Conservation (phyloP, 2,888 invertebrate genomes). For the Pedicia rivosa region DNA sequence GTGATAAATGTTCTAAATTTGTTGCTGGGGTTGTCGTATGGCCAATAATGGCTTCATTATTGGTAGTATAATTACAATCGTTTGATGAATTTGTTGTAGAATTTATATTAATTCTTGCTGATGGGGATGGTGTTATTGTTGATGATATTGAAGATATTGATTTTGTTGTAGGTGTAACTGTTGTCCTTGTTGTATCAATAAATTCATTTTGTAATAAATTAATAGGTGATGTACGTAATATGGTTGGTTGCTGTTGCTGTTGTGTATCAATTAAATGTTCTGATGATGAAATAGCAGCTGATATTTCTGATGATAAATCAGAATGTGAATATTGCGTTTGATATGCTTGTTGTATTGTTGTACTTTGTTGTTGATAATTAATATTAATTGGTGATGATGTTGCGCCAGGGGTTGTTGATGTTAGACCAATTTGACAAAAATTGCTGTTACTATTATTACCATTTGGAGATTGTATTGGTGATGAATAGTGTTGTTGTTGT, state of each 20-base stretch:
- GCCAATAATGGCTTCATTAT: background rate
- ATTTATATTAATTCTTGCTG: conserved; percentile 9
- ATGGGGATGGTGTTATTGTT: conserved; percentile 18
- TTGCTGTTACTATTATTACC: conserved; percentile 18
- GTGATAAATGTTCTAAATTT: conserved; percentile 10
- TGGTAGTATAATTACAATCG: background rate
- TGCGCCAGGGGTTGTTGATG: no score
- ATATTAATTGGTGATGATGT: background rate
- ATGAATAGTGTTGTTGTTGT: conserved; percentile 18
- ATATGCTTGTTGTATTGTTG: conserved; percentile 11
- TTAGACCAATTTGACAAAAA: conserved; percentile 16
- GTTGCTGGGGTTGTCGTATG: conserved; percentile 13
- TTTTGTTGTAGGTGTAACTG: no score
- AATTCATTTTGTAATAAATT: conserved; percentile 33
- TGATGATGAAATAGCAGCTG: conserved; percentile 59
- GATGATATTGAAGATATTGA: conserved; percentile 34
- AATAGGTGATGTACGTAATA: conserved; percentile 32
- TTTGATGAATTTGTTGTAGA: background rate
- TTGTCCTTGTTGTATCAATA: no score
- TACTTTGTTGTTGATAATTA: background rate
- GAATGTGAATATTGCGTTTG: conserved; percentile 47
- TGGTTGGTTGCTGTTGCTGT: conserved; percentile 46
- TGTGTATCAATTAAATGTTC: conserved; percentile 44
- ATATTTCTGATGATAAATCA: conserved; percentile 60
- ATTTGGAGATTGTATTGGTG: no score